Evolutionary conservation across 2,113 vertebrate genomes (phyloP), one percentile per base, ranked within the genome.

Genomic region (Podarcis muralis): DNA sequence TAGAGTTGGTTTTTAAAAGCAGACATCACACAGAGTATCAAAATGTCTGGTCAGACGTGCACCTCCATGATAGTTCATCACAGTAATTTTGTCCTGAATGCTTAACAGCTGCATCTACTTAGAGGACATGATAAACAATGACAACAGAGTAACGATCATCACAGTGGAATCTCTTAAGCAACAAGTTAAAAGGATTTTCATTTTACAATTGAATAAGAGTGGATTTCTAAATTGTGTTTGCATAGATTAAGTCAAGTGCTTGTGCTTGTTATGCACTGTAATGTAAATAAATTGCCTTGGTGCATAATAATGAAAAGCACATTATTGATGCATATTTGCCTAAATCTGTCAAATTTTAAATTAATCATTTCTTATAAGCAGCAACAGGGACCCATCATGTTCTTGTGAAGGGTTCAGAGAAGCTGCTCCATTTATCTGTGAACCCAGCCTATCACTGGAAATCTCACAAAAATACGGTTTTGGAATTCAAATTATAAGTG

Each of bases 121-220:
- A 57, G 35, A 37, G 72, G 6, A 74, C 72, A 22, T 30, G 43
- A n/a, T 71, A 27, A 71, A 30, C 2, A 32, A 57, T 37, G 30
- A 65, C 37, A 81, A 20, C 48, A 72, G 7, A 3, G 32, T 87
- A 66, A 86, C 43, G 32, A 59, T 59, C 68, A 74, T 53, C n/a
- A n/a, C 18, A 23, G 68, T 25, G 69, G 32, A 91, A n/a, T 27
- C 87, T 91, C 40, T 72, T 87, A n/a, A 13, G n/a, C 65, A 81
- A 59, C 22, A 72, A 93, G 83, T 72, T 43, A 82, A 86, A 86
- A 85, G 82, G 69, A 25, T n/a, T 81, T 86, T 71, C 80, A 68
- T 84, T 77, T 22, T 37, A 82, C 0, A 1, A 78, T 48, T 13
- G 35, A 62, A 94, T 91, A 89, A 35, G 62, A 32, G 93, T 43